phyloP scores from a whole-genome alignment of 2,888 invertebrate species.

The Notocelia uddmanniana region DNA sequence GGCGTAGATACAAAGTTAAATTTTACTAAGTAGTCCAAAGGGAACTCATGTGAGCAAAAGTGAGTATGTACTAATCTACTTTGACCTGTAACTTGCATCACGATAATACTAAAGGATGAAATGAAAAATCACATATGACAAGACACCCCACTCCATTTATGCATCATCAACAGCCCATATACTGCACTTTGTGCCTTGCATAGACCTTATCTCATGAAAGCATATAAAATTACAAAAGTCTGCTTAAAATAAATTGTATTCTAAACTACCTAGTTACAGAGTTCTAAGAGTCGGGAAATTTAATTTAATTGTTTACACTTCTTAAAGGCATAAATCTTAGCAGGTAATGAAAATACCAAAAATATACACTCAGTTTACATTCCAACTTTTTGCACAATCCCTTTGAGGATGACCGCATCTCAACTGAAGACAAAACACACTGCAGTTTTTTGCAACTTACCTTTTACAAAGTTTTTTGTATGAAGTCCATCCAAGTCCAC shows the following conservation, averaged over 20 bases:
- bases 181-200: neutral
- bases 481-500: neutral
- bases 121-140: neutral
- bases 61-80: no score
- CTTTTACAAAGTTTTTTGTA: constrained; percentile 15
- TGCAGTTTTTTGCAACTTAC: constrained; percentile 10
- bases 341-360: neutral
- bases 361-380: neutral
- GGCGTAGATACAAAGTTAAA: neutral
- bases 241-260: neutral
- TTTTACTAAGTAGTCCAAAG: neutral
- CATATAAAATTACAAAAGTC: neutral
- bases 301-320: neutral
- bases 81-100: no score
- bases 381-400: neutral
- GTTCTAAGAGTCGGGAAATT: neutral
- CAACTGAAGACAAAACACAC: constrained; percentile 15
- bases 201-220: neutral
- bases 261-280: neutral
- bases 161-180: neutral
- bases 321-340: neutral
- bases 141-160: neutral
- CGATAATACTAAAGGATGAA: neutral
- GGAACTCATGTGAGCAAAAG: neutral
- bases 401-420: neutral